Base-by-base conservation (phyloP, 2,888 invertebrate species). In the Tanypteryx hageni region DNA sequence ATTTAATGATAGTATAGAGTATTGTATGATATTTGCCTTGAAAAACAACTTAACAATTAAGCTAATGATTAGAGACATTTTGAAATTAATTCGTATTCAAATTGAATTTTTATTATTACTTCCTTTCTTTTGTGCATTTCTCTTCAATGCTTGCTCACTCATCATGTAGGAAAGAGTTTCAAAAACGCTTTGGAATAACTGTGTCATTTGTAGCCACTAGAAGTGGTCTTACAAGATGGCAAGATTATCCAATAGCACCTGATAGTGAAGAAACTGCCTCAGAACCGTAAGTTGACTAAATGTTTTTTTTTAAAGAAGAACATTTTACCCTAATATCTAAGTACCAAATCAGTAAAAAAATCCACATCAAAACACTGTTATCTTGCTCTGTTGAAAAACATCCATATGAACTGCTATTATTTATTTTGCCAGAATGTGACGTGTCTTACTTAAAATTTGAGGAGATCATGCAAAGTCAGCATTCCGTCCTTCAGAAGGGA, bases 211-310 rank as follows among this genome's bases (percentile, higher is more conserved):
- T 99, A 94, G 97, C 99, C 83, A 99, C 99, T 0, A 97, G 98
- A 94, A 98, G 98, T 94, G 99, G 99, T 0, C 96, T 99, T 5
- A 98, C 98, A 0, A 96, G 99, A 93, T 99, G 98, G 98, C 97
- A 98, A 94, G 98, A 98, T 92, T 96, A 97, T 93, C 96, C 96
- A 22, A 64, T 92, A 4, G 59, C 85, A 57, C 61, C 84, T n/a
- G 92, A 92, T 56, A 95, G 96, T 92, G 96, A 96, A 85, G 93
- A 93, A 58, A 92, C 92, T 57, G 56, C 91, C 14, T 92, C 83
- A 56, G 92, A 92, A n/a, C 92, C 83, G 92, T 92, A 92, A 59
- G 85, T 57, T 76, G 14, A 61, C 84, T n/a, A 83, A 61, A n/a
- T 61, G 31, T 59, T 92, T 22, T 59, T 22, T 59, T 31, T 82